phyloP scores from a whole-genome alignment of 2,113 vertebrate genomes.

The Hystrix cristata region DNA sequence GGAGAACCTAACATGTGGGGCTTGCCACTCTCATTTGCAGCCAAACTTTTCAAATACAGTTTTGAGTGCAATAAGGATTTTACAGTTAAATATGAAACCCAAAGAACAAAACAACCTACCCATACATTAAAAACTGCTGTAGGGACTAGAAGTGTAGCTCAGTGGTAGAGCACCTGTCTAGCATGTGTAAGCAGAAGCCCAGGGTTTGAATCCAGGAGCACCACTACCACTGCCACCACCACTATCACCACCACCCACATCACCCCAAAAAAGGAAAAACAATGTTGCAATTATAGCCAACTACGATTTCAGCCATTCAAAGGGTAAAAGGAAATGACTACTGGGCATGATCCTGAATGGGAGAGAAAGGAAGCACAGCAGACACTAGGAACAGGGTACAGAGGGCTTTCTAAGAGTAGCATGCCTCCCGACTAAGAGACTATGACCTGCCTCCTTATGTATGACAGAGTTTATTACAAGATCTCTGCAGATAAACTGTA shows the following conservation, averaged over 20 bases:
- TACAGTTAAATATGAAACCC: background rate
- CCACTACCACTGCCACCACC: background rate
- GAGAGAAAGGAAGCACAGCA: background rate
- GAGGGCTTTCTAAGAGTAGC: background rate
- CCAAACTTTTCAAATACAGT: background rate
- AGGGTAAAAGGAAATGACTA: background rate
- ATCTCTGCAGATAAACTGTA: background rate
- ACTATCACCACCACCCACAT: background rate
- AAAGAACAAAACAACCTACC: background rate
- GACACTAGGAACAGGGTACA: background rate
- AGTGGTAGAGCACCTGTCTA: background rate
- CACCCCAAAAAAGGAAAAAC: background rate
- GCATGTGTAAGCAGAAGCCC: background rate
- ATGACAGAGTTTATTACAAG: background rate
- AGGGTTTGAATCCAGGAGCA: background rate
- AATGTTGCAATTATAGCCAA: background rate
- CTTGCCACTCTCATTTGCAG: background rate
- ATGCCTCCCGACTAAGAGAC: background rate
- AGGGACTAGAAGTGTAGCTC: background rate
- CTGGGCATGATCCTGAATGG: background rate
- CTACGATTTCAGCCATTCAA: background rate
- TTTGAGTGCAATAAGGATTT: slow-evolving; percentile 48
- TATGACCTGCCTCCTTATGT: background rate
- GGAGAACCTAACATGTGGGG: background rate
- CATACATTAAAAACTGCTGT: background rate